phyloP scores from a whole-genome alignment of 1,140 invertebrate genomes.

The Drosophila chauvacae region DNA sequence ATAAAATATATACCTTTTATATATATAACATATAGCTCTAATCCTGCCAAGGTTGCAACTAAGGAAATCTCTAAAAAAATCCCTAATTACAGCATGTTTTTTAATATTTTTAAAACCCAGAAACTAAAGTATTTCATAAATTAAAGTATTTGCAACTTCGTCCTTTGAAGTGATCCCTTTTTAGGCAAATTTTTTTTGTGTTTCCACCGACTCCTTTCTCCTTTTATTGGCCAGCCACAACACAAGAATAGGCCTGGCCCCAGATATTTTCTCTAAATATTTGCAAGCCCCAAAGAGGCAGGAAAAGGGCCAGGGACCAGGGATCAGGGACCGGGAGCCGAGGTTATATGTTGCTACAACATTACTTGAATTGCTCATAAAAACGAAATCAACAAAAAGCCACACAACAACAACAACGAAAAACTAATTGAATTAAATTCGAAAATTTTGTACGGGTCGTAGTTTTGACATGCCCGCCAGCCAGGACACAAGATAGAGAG shows the following conservation, averaged over 20 bases:
- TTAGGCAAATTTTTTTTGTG: neutral
- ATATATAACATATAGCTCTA: too few relatives aligned
- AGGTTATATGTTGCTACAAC: slow-evolving; percentile 23
- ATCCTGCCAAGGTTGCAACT: too few relatives aligned
- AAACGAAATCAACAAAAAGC: slow-evolving; percentile 24
- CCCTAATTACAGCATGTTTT: neutral
- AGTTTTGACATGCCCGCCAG: slow-evolving; percentile 29
- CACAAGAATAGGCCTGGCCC: slow-evolving; percentile 2
- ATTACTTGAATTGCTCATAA: slow-evolving; percentile 44
- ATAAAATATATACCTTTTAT: too few relatives aligned
- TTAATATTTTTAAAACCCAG: neutral
- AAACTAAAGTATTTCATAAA: neutral
- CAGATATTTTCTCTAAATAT: slow-evolving; percentile 36
- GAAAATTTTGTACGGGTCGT: slow-evolving; percentile 56
- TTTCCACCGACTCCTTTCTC: neutral
- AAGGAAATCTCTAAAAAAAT: neutral
- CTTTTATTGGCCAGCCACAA: slow-evolving; percentile 19
- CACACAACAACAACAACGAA: slow-evolving; percentile 6
- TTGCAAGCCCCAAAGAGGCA: slow-evolving; percentile 8
- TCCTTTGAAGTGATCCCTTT: neutral
- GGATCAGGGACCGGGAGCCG: neutral
- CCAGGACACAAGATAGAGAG: neutral
- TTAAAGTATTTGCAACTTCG: neutral
- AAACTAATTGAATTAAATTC: slow-evolving; percentile 78
- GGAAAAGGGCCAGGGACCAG: neutral